These are phyloP conservation scores for Pitta sordida DNA, from an alignment of 2,113 vertebrate species.

Conservation along the genomic window DNA sequence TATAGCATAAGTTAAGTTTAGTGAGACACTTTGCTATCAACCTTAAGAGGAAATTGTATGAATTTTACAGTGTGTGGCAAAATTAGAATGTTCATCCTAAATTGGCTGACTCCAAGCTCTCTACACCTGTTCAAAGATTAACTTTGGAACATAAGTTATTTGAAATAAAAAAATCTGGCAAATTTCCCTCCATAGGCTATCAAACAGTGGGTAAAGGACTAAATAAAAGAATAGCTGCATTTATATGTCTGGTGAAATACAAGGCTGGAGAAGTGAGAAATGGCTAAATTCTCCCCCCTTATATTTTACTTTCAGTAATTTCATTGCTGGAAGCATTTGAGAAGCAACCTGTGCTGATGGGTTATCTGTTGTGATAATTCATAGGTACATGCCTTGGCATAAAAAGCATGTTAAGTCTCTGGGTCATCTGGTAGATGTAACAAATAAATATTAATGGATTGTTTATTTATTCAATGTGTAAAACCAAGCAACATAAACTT, in stretches of 20 bases:
- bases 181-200: neutral
- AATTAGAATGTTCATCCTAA: neutral
- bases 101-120: neutral
- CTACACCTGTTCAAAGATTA: neutral
- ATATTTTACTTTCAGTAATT: neutral
- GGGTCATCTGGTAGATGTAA: neutral
- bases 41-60: neutral
- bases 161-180: neutral
- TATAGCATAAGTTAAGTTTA: neutral
- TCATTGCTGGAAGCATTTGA: neutral
- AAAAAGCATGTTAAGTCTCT: neutral
- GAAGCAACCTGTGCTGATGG: neutral
- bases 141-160: neutral
- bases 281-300: neutral
- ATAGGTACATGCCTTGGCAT: neutral
- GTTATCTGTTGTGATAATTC: neutral
- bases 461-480: neutral
- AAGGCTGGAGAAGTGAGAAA: neutral
- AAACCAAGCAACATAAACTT: neutral
- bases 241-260: neutral
- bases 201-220: neutral
- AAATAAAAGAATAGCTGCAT: neutral
- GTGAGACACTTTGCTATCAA: neutral
- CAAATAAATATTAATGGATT: neutral
- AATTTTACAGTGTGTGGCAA: neutral